Evolutionary conservation across 2,113 vertebrate genomes (phyloP).

Genomic region (Meles meles): DNA sequence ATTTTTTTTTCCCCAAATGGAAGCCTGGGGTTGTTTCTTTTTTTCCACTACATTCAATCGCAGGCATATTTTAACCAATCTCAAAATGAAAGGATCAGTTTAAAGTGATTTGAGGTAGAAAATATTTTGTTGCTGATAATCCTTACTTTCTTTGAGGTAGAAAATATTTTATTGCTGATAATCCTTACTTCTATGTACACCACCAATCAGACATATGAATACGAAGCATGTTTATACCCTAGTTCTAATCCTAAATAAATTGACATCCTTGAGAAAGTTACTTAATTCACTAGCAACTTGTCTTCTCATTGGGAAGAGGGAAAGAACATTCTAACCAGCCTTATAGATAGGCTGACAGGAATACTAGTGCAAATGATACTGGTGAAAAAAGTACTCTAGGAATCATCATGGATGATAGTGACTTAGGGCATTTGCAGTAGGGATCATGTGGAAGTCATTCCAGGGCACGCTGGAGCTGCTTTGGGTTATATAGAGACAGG

Average conservation of each 20-base stretch:
- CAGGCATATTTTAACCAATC: background rate
- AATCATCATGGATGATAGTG: background rate
- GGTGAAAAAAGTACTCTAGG: background rate
- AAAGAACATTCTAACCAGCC: background rate
- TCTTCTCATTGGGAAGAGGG: background rate
- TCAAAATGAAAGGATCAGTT: background rate
- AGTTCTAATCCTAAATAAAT: background rate
- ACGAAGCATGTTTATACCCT: background rate
- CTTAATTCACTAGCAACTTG: background rate
- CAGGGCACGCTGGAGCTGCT: background rate
- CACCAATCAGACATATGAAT: background rate
- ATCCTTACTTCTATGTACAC: background rate
- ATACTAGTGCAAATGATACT: background rate
- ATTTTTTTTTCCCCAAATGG: slow-evolving; percentile 33
- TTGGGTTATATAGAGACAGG: background rate
- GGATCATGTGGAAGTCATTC: background rate
- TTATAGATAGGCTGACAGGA: background rate
- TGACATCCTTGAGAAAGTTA: background rate
- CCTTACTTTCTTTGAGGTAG: background rate
- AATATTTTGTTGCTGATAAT: slow-evolving; percentile 6
- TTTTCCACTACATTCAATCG: background rate
- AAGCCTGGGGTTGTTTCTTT: background rate
- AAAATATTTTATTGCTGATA: slow-evolving; percentile 2
- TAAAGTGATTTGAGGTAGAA: slow-evolving; percentile 5
- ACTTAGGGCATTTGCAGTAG: background rate